Conservation (phyloP, 2,888 invertebrate genomes). For the Heteromurus nitidus region DNA sequence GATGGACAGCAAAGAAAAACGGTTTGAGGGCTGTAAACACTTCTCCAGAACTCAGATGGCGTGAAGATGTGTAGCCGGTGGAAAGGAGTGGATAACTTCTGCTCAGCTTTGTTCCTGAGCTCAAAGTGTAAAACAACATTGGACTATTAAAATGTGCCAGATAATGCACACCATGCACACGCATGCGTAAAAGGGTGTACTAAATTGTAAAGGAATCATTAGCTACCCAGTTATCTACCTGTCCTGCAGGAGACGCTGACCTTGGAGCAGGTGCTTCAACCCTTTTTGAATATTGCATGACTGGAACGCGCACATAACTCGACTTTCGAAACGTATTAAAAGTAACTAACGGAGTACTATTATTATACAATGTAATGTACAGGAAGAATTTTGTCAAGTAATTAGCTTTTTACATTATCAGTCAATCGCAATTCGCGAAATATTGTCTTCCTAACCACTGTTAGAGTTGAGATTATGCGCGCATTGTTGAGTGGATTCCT, state of each 20-base stretch:
- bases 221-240: neutral
- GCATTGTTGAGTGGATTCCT: too few relatives aligned
- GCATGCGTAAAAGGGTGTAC: neutral
- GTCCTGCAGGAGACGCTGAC: slow-evolving; percentile 39
- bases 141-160: too few relatives aligned
- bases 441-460: too few relatives aligned
- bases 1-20: slow-evolving; percentile 96
- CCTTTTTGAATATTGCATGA: slow-evolving; percentile 24
- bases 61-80: slow-evolving; percentile 64
- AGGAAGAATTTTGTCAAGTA: too few relatives aligned
- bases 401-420: too few relatives aligned
- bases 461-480: neutral
- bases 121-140: neutral
- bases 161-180: neutral
- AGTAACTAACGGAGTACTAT: neutral
- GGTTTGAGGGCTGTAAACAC: slow-evolving; percentile 92
- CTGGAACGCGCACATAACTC: slow-evolving; percentile 32
- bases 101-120: neutral
- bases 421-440: too few relatives aligned
- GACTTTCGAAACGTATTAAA: neutral
- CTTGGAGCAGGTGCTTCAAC: slow-evolving; percentile 26
- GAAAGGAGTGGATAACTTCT: slow-evolving; percentile 2
- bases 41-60: slow-evolving; percentile 84
- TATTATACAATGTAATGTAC: too few relatives aligned
- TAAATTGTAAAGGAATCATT: neutral